phyloP scores from a whole-genome alignment of 2,888 invertebrate species.

The Drosophila paramelanica region DNA sequence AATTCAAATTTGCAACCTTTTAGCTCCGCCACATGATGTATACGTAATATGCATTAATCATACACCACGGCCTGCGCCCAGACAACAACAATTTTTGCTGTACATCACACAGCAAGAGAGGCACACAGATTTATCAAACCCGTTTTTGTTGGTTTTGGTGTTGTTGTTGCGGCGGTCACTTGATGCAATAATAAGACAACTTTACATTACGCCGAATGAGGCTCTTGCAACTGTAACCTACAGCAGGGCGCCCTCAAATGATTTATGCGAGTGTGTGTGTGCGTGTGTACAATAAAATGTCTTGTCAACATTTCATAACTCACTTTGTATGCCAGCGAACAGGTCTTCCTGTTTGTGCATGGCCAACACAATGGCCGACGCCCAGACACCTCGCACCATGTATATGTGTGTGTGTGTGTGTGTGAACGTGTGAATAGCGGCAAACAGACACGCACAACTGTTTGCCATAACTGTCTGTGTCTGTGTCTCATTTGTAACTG shows the following conservation, averaged over 20 bases:
- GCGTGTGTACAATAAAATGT: conserved; percentile 69
- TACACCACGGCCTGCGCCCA: conserved; percentile 30
- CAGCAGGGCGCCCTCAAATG: conserved; percentile 37
- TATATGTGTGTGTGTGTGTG: conserved; percentile 13
- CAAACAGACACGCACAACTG: conserved; percentile 67
- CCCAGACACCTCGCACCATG: conserved; percentile 52
- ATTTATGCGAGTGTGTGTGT: conserved; percentile 47
- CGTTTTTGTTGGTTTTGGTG: conserved; percentile 14
- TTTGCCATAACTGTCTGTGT: conserved; percentile 40
- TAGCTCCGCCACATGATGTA: conserved; percentile 29
- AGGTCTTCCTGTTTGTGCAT: conserved; percentile 57
- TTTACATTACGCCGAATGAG: conserved; percentile 48
- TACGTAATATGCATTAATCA: conserved; percentile 52
- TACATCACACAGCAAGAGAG: conserved; percentile 17
- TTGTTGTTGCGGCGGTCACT: conserved; percentile 50
- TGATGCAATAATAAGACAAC: conserved; percentile 75
- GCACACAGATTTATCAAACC: conserved; percentile 64
- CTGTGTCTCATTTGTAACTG: conserved; percentile 64
- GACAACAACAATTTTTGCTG: background rate
- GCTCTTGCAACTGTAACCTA: conserved; percentile 37
- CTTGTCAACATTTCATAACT: conserved; percentile 80
- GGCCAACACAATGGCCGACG: conserved; percentile 67
- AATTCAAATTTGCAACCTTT: conserved; percentile 35
- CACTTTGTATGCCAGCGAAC: conserved; percentile 63
- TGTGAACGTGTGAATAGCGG: conserved; percentile 47